Base-by-base conservation (phyloP, 2,888 invertebrate species). In the Lottia scabra region DNA sequence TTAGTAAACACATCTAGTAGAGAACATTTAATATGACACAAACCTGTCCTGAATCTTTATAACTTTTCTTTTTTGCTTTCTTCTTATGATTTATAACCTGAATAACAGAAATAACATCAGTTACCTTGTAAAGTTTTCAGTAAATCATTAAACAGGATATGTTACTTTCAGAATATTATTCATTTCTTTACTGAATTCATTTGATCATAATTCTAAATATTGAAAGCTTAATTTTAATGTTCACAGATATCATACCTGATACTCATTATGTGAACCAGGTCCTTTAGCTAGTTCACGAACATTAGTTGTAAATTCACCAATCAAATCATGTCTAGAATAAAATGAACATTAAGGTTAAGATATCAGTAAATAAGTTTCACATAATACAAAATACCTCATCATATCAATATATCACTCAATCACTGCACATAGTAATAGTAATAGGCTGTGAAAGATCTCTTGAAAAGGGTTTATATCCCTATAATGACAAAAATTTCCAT, bases 1-100 rank as follows among this genome's bases (percentile, higher is more conserved):
- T 5, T 30, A 4, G 30, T 4, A 30, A 4, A 30, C 30, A 30
- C 30, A 30, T 30, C 30, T 30, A 5, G 5, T 30, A 2, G 5
- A 30, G 5, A 30, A 4, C 15, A 19, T n/a, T 19, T 19, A 15
- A 72, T 48, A 19, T 12, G 4, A 16, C 0, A 67, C 80, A 79
- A 79, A 89, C 87, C 75, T 83, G 81, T 30, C 92, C 92, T 43
- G 91, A 91, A 80, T 91, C 87, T 75, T 88, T 90, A 83, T 91
- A 91, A 56, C 83, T 83, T 75, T 88, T 90, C 82, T 91, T 92
- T 81, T 91, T 91, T 0, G 85, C 88, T 78, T 89, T 87, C 76
- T 91, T 91, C 80, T 90, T 89, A 26, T 88, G 87, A 78, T 91
- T 90, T 43, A 91, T 89, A 2, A 89, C 79, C 88, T 90, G 75